Percentiles rank a stretch among this genome's conserved stretches.
These are phyloP conservation scores for Halichoeres trimaculatus DNA, from an alignment of 2,113 vertebrate species.

Conservation along the genomic window DNA sequence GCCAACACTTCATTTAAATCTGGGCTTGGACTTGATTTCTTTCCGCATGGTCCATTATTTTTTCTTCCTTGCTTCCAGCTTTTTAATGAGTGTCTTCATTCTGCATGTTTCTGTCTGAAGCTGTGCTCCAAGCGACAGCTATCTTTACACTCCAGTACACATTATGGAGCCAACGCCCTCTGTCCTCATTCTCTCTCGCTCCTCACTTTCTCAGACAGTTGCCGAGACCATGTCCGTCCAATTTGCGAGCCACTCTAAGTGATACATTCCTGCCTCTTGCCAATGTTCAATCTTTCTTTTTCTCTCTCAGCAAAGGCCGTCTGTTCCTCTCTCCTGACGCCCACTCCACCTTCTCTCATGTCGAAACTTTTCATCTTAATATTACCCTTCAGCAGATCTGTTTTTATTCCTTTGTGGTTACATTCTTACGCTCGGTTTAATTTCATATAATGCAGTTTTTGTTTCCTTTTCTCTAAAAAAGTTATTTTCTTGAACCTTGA, in stretches of 20 bases:
- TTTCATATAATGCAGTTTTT: constrained; percentile 7
- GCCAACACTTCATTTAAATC: constrained; percentile 65
- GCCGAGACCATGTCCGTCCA: constrained; percentile 62
- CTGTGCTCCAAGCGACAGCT: constrained; percentile 66
- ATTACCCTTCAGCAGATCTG: constrained; percentile 26
- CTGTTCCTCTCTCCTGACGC: constrained; percentile 51
- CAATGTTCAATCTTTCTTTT: constrained; percentile 61
- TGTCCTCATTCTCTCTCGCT: constrained; percentile 59
- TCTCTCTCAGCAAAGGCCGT: constrained; percentile 46
- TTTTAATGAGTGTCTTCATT: constrained; percentile 80
- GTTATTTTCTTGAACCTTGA: constrained; percentile 8
- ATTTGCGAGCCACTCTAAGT: constrained; percentile 68
- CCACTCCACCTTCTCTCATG: constrained; percentile 57
- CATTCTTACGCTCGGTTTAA: constrained; percentile 3
- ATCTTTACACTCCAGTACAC: constrained; percentile 72
- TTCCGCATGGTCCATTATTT: constrained; percentile 68
- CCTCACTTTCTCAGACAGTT: constrained; percentile 57
- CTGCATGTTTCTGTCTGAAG: constrained; percentile 70
- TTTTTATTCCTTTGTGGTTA: constrained; percentile 15
- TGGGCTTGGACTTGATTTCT: constrained; percentile 66
- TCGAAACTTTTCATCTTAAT: constrained; percentile 54
- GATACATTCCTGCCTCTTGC: constrained; percentile 49
- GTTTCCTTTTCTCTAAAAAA: background rate
- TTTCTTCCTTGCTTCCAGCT: constrained; percentile 58
- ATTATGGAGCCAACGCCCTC: constrained; percentile 69